Evolutionary conservation across 35 echinoderm and acorn worm species (phyloP).

Genomic region (Lytechinus variegatus): DNA sequence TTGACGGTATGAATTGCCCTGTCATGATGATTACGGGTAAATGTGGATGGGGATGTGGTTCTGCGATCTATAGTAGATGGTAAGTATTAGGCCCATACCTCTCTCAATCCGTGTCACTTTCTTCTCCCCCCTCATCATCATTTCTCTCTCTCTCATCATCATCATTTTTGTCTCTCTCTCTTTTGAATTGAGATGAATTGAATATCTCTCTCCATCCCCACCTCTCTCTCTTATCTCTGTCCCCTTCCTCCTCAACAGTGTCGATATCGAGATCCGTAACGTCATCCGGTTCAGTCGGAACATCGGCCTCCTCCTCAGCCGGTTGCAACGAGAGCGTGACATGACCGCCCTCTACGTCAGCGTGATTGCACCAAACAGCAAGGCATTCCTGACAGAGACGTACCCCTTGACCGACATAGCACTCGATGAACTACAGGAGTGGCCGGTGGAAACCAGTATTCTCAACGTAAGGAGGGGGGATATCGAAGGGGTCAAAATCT

Average conservation of each 20-base stretch:
- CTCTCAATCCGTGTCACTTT: not conserved
- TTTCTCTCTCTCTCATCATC: not conserved
- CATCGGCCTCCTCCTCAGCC: slow-evolving; percentile 68
- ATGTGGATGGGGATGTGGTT: no score
- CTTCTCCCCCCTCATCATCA: not conserved
- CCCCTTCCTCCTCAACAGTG: not conserved
- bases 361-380: slow-evolving; percentile 64
- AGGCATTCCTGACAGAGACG: slow-evolving; percentile 67
- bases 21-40: no score
- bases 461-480: slow-evolving; percentile 3
- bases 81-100: not conserved
- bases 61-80: no score
- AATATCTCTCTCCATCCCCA: no score
- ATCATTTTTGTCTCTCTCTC: not conserved
- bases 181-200: no score
- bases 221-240: no score
- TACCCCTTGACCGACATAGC: slow-evolving; percentile 70
- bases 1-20: not conserved
- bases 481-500: no score
- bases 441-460: slow-evolving; percentile 70
- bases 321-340: slow-evolving; percentile 70
- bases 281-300: slow-evolving; percentile 75
- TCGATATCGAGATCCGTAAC: slow-evolving; percentile 70
- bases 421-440: slow-evolving; percentile 61
- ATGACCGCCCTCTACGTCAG: slow-evolving; percentile 78